Base-by-base conservation (phyloP, 1,140 invertebrate species). In the Eumeta japonica region DNA sequence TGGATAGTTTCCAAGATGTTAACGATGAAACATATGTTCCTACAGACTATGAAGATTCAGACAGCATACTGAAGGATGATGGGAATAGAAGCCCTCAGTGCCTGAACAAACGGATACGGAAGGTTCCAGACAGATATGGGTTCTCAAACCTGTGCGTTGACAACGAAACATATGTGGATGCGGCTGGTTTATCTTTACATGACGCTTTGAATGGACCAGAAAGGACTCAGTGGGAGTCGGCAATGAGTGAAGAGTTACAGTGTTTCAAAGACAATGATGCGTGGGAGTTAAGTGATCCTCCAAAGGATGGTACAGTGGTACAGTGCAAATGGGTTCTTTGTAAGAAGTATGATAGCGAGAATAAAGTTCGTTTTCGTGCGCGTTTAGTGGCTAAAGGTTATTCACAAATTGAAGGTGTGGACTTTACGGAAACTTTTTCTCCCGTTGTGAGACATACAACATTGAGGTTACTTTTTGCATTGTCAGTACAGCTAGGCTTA, bases 11-110 rank as follows among this genome's bases (percentile, higher is more conserved):
- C n/a, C 20, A 24, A 24, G 20, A 24, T n/a, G n/a, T n/a, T n/a
- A 24, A 24, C n/a, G 20, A 24, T n/a, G 20, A 24, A n/a, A 24
- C 20, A 24, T 24, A 24, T 24, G 20, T 24, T 24, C 20, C 20
- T 24, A 24, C 5, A 5, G n/a, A 24, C 20, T 24, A 24, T 24
- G 20, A 24, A 24, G 20, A 24, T n/a, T 5, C 20, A 24, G 20
- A n/a, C 20, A 24, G 5, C 20, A 24, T 24, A 7, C 5, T 24
- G 5, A 24, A 24, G n/a, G 20, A 24, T 24, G n/a, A n/a, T n/a
- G n/a, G n/a, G n/a, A 24, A n/a, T n/a, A 7, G 5, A 24, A 5
- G 20, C 5, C 20, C 20, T 24, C 20, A 24, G n/a, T n/a, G 20
- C n/a, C 5, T 24, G n/a, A n/a, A n/a, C n/a, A n/a, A n/a, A n/a